These are phyloP conservation scores for Eupithecia vulgata DNA, from an alignment of 2,888 invertebrate species.

Conservation along the genomic window DNA sequence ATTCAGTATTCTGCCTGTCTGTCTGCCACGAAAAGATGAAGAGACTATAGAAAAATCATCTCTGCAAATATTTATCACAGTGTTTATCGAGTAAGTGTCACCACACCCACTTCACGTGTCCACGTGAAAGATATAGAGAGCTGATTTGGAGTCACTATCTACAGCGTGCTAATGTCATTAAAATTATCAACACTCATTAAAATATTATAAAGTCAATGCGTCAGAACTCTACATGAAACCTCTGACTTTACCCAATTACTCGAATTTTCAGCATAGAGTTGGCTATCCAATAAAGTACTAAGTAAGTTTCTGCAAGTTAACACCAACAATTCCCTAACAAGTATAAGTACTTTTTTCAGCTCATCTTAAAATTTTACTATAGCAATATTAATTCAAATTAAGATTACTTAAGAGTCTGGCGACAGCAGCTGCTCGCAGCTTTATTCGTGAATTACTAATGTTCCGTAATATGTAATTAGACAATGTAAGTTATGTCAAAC, in stretches of 20 bases:
- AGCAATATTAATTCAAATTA: too few relatives aligned
- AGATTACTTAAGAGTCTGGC: too few relatives aligned
- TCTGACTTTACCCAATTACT: background rate
- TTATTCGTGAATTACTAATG: too few relatives aligned
- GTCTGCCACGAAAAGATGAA: background rate
- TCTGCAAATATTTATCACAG: background rate
- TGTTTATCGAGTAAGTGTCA: background rate
- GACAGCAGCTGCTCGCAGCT: too few relatives aligned
- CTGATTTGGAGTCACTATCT: conserved; percentile 22
- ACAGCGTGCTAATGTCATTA: conserved; percentile 5
- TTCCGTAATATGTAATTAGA: too few relatives aligned
- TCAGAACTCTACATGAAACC: background rate
- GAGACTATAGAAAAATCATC: background rate
- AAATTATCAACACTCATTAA: conserved; percentile 1
- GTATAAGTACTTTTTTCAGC: background rate
- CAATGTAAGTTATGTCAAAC: too few relatives aligned
- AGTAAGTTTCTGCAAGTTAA: background rate
- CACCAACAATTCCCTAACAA: background rate
- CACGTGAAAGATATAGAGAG: background rate
- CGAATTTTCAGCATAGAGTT: background rate
- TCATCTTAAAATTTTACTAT: too few relatives aligned
- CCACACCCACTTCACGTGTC: conserved; percentile 18
- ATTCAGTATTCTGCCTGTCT: background rate
- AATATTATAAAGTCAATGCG: background rate
- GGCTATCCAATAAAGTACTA: background rate